Evolutionary conservation across 2,113 vertebrate genomes (phyloP).

Genomic region (Astur gentilis): DNA sequence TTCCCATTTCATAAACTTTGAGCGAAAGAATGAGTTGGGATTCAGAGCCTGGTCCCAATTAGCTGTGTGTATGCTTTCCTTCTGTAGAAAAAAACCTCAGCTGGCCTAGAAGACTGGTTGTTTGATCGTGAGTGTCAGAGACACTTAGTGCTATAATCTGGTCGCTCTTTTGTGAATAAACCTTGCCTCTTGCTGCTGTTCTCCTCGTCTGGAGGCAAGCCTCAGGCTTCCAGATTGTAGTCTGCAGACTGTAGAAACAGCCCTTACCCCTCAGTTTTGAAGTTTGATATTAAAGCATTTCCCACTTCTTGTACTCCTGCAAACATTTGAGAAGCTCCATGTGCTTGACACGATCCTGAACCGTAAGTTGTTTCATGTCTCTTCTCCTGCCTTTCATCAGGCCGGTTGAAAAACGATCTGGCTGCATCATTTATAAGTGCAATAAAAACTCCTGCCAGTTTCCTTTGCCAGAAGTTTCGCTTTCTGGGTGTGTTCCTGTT

Average conservation of each 20-base stretch:
- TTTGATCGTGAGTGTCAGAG: background rate
- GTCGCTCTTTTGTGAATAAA: background rate
- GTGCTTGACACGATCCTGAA: background rate
- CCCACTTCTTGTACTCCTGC: background rate
- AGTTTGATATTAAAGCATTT: background rate
- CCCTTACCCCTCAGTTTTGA: background rate
- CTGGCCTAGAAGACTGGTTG: background rate
- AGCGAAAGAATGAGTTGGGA: background rate
- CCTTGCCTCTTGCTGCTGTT: background rate
- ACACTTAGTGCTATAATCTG: background rate
- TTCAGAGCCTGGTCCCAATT: background rate
- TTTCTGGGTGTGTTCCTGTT: conserved; percentile 36
- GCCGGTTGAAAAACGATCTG: background rate
- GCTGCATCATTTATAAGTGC: background rate
- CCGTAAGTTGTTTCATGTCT: background rate
- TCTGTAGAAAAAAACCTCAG: background rate
- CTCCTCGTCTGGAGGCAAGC: background rate
- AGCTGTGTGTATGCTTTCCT: background rate
- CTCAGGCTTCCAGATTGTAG: background rate
- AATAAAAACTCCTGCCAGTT: conserved; percentile 26
- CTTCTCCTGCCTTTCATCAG: background rate
- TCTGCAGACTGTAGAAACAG: background rate
- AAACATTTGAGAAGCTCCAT: background rate
- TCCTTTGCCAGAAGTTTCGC: conserved; percentile 18
- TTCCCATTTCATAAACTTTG: background rate